Evolutionary conservation across 2,113 vertebrate genomes (phyloP).

Genomic region (Dasyurus viverrinus): DNA sequence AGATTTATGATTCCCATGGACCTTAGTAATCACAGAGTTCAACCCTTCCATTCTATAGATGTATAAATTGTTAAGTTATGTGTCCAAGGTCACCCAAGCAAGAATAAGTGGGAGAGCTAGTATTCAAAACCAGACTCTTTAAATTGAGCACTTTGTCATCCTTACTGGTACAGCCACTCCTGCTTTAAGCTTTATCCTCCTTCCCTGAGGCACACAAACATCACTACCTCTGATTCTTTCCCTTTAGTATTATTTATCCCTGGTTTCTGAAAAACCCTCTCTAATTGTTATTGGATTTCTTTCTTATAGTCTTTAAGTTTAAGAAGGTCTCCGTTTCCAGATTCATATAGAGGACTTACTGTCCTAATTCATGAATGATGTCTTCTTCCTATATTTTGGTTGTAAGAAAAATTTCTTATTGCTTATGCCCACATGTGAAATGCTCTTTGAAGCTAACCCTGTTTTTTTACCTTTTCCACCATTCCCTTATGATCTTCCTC

Average conservation of each 20-base stretch:
- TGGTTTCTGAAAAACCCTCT: background rate
- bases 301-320: background rate
- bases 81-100: background rate
- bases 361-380: background rate
- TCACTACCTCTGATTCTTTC: too few species aligned
- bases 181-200: background rate
- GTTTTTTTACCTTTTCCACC: background rate
- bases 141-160: background rate
- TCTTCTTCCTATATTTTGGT: background rate
- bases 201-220: too few species aligned
- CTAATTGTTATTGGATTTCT: background rate
- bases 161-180: background rate
- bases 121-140: background rate
- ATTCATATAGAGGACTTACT: background rate
- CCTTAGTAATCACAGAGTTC: background rate
- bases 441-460: too few species aligned
- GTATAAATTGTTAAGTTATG: background rate
- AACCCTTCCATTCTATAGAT: background rate
- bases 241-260: too few species aligned
- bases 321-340: background rate
- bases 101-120: background rate
- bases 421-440: background rate
- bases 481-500: rapidly evolving
- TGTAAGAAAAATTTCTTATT: background rate
- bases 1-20: background rate